A percentile compares a stretch with the other conserved stretches of the same genome.
Evolutionary conservation across 2,113 vertebrate genomes (phyloP).

Genomic region (Scolopax mira): DNA sequence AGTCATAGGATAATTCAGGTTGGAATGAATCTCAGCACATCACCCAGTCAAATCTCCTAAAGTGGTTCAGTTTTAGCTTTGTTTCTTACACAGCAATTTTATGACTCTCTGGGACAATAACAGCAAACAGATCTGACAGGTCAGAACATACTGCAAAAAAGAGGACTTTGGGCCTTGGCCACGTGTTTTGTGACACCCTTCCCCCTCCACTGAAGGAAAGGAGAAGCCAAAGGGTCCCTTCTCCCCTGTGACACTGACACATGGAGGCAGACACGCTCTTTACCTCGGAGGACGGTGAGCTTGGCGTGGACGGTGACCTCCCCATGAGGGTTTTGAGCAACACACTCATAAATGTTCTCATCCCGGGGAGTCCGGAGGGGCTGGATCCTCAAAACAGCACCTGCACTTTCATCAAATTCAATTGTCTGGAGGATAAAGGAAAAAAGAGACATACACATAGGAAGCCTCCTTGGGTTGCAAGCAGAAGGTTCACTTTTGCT

Average conservation of each 20-base stretch:
- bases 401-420: slow-evolving; percentile 95
- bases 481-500: background rate
- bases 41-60: background rate
- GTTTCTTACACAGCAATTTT: background rate
- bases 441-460: fast-evolving
- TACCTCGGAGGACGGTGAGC: slow-evolving; percentile 97
- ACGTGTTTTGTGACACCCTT: fast-evolving
- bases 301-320: slow-evolving; percentile 92
- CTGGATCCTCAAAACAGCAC: slow-evolving; percentile 94
- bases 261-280: background rate
- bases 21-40: background rate
- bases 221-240: background rate
- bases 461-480: background rate
- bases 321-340: slow-evolving; percentile 89
- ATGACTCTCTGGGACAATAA: background rate
- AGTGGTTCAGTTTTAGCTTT: background rate
- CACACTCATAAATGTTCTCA: slow-evolving; percentile 95
- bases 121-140: background rate
- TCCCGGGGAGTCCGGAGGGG: slow-evolving; percentile 93
- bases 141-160: background rate
- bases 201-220: background rate
- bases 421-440: slow-evolving; percentile 80
- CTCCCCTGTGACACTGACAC: background rate
- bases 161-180: background rate
- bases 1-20: background rate